Percentiles rank a stretch among this genome's conserved stretches.
phyloP scores from a whole-genome alignment of 2,113 vertebrate genomes.

The Bubo blakistoni region DNA sequence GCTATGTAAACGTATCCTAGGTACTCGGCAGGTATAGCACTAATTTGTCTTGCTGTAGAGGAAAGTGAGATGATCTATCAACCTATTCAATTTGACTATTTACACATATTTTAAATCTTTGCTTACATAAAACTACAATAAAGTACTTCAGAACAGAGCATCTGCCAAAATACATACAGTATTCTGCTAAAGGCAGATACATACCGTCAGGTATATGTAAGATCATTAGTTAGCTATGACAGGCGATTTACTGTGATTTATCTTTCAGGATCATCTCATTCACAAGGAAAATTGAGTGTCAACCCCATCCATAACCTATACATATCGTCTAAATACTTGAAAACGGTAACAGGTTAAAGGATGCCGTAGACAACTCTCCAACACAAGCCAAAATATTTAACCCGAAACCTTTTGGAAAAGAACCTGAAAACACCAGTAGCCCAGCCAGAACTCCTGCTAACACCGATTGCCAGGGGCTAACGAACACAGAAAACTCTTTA shows the following conservation, averaged over 20 bases:
- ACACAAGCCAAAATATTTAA: conserved; percentile 67
- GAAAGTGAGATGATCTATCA: neutral
- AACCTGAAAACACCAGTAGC: conserved; percentile 55
- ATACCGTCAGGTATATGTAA: neutral
- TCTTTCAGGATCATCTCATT: conserved; percentile 62
- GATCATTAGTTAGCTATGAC: conserved; percentile 43
- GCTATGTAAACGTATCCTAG: neutral
- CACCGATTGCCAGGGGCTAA: conserved; percentile 66
- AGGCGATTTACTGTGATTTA: conserved; percentile 66
- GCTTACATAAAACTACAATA: conserved; percentile 38
- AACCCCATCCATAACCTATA: conserved; percentile 67
- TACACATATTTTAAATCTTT: conserved; percentile 33
- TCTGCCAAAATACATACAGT: neutral
- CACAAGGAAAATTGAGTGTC: conserved; percentile 67
- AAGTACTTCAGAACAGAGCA: conserved; percentile 35
- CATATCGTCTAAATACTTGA: conserved; percentile 61
- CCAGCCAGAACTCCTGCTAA: conserved; percentile 65
- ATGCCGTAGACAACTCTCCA: conserved; percentile 57
- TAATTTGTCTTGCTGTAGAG: neutral
- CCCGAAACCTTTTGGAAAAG: conserved; percentile 64
- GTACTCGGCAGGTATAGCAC: neutral
- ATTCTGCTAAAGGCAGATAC: conserved; percentile 19
- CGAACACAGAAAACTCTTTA: conserved; percentile 42
- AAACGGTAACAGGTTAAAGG: conserved; percentile 65
- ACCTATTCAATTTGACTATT: neutral